Conservation (phyloP, 2,113 vertebrate genomes). For the Emydocephalus ijimae region DNA sequence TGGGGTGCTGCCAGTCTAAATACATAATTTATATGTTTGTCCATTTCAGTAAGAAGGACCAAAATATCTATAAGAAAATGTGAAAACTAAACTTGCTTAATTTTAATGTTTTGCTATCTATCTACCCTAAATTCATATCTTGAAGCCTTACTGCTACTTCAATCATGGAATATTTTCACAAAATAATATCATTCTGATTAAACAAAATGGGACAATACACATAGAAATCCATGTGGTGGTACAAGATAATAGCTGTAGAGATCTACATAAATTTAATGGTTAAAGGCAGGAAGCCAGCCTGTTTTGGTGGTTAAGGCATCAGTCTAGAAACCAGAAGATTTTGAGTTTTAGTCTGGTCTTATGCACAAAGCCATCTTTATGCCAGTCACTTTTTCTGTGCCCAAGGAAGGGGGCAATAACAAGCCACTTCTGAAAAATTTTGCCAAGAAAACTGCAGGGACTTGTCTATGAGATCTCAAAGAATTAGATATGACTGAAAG, state of each 20-base stretch:
- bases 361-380: not conserved
- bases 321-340: not conserved
- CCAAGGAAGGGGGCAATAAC: not conserved
- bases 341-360: not conserved
- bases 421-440: not conserved
- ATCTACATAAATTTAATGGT: not conserved
- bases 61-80: not conserved
- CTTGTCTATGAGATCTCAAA: not conserved
- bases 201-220: not conserved
- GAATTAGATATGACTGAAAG: not conserved
- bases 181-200: not conserved
- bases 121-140: not conserved
- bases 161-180: not conserved
- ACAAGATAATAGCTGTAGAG: not conserved
- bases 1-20: not conserved
- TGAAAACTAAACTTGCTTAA: not conserved
- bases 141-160: not conserved
- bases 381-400: not conserved
- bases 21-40: not conserved
- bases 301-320: not conserved
- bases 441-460: not conserved
- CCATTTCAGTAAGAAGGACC: not conserved
- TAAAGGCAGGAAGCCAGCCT: not conserved
- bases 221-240: not conserved
- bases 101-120: not conserved